Evolutionary conservation across 2,797 vertebrate species (phyloP), one percentile per base, ranked within the genome.

Genomic region (Myotis myotis): DNA sequence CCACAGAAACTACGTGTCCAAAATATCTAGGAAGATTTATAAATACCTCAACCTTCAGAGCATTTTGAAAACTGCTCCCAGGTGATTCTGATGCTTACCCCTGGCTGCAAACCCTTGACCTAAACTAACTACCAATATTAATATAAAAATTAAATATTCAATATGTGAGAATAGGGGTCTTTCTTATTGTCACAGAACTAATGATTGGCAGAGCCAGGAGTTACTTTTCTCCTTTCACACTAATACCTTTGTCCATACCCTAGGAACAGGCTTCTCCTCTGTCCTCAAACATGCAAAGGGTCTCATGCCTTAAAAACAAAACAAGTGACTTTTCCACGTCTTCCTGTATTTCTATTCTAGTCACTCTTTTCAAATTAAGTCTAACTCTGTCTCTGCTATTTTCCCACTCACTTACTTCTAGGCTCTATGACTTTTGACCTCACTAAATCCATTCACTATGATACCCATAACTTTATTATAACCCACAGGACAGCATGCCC

Each of bases 81-180:
- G 13, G 8, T 30, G 4, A 79, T 88, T 88, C 64, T 84, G 71
- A 91, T 66, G 10, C 55, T 90, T 72, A 62, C 25, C 23, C 9
- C 53, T 64, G 15, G 9, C 23, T 83, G 70, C 20, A 49, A 81
- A 75, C 2, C 8, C 36, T 53, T 93, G 53, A 78, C 49, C 3
- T 79, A 94, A 87, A 88, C 5, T 41, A 41, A n/a, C 28, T 70
- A 60, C 25, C 36, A 89, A 79, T 95, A 84, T 89, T 92, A 83
- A 87, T 20, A 79, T 36, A 36, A 91, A 87, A 51, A 64, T 84
- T 90, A 44, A 79, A 94, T 44, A n/a, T 83, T 11, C 47, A 87
- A 87, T 41, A 87, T 87, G 2, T 62, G 44, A 49, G 25, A 53
- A 72, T 38, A 20, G 20, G 30, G 75, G 19, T 62, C 15, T 71